Evolutionary conservation across 2,797 vertebrate species (phyloP), one percentile per base, ranked within the genome.

Genomic region (Sardinella longiceps): DNA sequence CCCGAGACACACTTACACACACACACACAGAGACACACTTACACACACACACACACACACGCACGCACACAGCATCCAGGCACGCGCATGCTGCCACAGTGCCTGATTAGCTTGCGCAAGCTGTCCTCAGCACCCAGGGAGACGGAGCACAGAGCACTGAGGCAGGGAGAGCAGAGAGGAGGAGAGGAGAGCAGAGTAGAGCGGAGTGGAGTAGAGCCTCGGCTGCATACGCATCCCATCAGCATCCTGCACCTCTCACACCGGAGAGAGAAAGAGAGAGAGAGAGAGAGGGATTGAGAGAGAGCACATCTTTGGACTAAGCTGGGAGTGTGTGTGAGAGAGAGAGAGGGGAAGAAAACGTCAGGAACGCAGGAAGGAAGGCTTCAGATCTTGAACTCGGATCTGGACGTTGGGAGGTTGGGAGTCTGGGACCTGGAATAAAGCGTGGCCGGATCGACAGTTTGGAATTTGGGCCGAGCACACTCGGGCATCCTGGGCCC

Each of bases 71-170:
- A 86, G 89, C 88, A 85, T 89, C 82, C 91, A 92, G 87, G 91
- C 94, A 93, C 91, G 90, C 93, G 91, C 93, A 87, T 91, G 91
- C 93, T 93, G 91, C 93, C 93, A 94, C 94, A 94, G 92, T 89
- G 93, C 91, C 93, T 95, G 94, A 95, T 95, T 94, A 94, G 95
- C 94, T 95, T 94, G 94, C 93, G 88, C 93, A 93, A 92, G 92
- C 93, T 92, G 94, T 95, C 94, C 94, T 91, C 94, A 93, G 93
- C 94, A 94, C 94, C 94, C 93, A 91, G 93, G 91, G 94, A 94
- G 93, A 94, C 93, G 90, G 93, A 91, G 90, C 90, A 91, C 80
- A 93, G 92, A 92, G 90, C 90, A 91, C 80, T 92, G 92, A 92
- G 82, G 48, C 18, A 63, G 63, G 28, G n/a, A 80, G 82, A 83